Conservation (phyloP, 2,113 vertebrate species). For the Pristiophorus japonicus region DNA sequence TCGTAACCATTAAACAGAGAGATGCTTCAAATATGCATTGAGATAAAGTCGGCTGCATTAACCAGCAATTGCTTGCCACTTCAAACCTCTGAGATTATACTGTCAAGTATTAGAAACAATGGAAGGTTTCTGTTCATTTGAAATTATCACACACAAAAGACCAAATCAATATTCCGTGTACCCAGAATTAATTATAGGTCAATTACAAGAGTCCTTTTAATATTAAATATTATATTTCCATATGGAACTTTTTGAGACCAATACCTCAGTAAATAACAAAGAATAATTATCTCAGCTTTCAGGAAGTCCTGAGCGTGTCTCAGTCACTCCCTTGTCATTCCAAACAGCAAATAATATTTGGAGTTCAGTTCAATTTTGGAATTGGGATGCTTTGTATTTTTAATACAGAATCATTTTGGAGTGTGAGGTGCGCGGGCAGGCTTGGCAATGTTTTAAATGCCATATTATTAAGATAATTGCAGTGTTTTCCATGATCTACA, state of each 20-base stretch:
- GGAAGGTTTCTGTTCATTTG: neutral
- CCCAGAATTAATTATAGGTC: neutral
- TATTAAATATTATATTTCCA: conserved; percentile 21
- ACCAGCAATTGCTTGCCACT: neutral
- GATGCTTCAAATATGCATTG: no score
- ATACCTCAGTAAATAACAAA: neutral
- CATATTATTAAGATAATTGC: neutral
- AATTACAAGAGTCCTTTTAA: neutral
- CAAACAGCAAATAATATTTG: neutral
- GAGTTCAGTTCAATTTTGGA: neutral
- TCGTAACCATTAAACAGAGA: neutral
- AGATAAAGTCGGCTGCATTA: neutral
- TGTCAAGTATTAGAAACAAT: neutral
- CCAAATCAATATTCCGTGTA: neutral
- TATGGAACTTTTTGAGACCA: neutral
- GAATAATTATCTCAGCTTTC: neutral
- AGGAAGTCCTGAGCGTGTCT: neutral
- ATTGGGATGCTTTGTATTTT: neutral
- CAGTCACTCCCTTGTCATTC: neutral
- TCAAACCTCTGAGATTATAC: neutral
- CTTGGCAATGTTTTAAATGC: neutral
- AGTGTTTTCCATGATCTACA: neutral
- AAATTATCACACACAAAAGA: neutral
- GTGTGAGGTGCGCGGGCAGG: neutral
- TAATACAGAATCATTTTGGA: neutral